These are phyloP conservation scores for Characodon lateralis DNA, from an alignment of 2,797 vertebrate species.

Conservation along the genomic window DNA sequence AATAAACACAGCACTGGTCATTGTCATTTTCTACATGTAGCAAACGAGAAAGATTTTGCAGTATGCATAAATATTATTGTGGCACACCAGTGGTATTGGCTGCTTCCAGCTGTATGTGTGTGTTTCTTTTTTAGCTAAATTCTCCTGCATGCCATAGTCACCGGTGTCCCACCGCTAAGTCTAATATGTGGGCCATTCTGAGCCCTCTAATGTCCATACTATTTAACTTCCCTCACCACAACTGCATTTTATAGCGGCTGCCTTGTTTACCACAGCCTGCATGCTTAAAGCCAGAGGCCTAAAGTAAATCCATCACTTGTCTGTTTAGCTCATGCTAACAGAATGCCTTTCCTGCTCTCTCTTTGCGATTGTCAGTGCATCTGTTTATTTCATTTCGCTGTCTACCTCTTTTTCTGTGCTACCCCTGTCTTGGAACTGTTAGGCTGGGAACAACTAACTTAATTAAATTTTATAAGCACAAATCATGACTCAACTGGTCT, in stretches of 20 bases:
- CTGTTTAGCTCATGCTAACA: slow-evolving; percentile 48
- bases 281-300: slow-evolving; percentile 41
- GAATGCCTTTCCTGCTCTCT: slow-evolving; percentile 32
- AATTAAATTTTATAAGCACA: slow-evolving; percentile 48
- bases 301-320: slow-evolving; percentile 57
- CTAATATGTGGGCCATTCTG: slow-evolving; percentile 26
- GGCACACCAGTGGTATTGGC: slow-evolving; percentile 21
- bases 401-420: slow-evolving; percentile 11
- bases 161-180: slow-evolving; percentile 6
- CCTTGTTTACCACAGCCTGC: slow-evolving; percentile 53
- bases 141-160: slow-evolving; percentile 13
- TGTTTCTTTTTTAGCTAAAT: slow-evolving; percentile 14
- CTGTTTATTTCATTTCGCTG: slow-evolving; percentile 40
- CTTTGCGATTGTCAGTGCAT: slow-evolving; percentile 5
- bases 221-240: slow-evolving; percentile 29
- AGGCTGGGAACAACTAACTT: slow-evolving; percentile 36
- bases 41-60: slow-evolving; percentile 49
- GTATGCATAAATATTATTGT: slow-evolving; percentile 56
- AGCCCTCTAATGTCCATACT: slow-evolving; percentile 33
- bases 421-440: slow-evolving; percentile 19
- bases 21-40: slow-evolving; percentile 24
- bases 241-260: slow-evolving; percentile 44
- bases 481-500: slow-evolving; percentile 54
- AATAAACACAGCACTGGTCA: slow-evolving; percentile 47
- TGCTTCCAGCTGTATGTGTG: slow-evolving; percentile 32